Evolutionary conservation across 2,113 vertebrate species (phyloP), one percentile per base, ranked within the genome.

Genomic region (Peucedramus taeniatus): DNA sequence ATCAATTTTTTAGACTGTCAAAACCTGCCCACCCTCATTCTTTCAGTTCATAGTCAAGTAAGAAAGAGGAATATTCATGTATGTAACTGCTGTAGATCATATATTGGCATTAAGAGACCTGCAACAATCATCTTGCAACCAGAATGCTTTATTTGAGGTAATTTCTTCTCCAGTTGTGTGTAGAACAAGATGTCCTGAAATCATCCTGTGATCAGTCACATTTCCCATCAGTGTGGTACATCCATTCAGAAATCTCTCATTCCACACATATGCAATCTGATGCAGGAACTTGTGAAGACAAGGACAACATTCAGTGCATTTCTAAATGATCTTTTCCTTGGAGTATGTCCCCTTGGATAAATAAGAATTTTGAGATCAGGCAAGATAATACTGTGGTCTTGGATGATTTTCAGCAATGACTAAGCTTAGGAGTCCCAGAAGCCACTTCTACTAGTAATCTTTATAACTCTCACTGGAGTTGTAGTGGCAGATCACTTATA

Each of bases 361-460:
- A 80, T 31, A 27, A 44, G 4, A 40, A n/a, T 57, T 80, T 50
- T 93, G 63, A 65, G 22, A 80, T 77, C 37, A 50, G 42, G 66
- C 85, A 86, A 70, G 50, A 82, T 44, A 75, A 63, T 33, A 60
- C 1, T 51, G 51, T 12, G 2, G 56, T 79, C 54, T 90, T 86
- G 76, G 90, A 90, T 85, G 66, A 66, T 33, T 72, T 60, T 74
- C 82, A 94, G 50, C 75, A 83, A 23, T 88, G 88, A 93, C 82
- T 86, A 83, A 95, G 75, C 37, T 83, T 22, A n/a, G 76, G 79
- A 92, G 71, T 80, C 82, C 71, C 88, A 90, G 68, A 92, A 90
- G 79, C 11, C 74, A 50, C 70, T 95, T 85, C 37, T 79, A 49
- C 75, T 50, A 54, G 63, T 92, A 83, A 95, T 68, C 75, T 90